Base-by-base conservation (phyloP, 2,797 vertebrate species). In the Amblyopsis hoosieri region DNA sequence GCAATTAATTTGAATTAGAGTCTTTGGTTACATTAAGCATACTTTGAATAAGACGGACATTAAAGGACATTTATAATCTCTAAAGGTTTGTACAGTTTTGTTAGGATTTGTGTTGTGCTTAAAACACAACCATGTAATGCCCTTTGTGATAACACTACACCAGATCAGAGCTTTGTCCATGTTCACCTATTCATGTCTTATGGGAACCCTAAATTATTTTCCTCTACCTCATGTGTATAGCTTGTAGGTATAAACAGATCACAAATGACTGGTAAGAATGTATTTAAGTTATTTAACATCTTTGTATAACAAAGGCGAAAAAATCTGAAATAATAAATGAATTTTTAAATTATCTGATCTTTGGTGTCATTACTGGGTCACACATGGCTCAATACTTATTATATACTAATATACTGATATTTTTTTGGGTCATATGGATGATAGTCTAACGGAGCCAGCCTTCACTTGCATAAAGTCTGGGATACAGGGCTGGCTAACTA, bases 251-350 rank as follows among this genome's bases (percentile, higher is more conserved):
- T 95, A 95, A 94, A 96, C 95, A 94, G 94, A 97, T 97, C 94
- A 94, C 93, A 94, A 95, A 95, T 95, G 96, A 97, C 96, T 97
- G 94, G 94, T 96, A 95, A 97, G 96, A 98, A 98, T 97, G 95
- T 99, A 99, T 99, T 99, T 97, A 97, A 97, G 93, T 97, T 99
- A 99, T 99, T 99, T 98, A 98, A 98, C 92, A 93, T 95, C 96
- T 97, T 97, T 96, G 96, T 98, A 95, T 97, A 97, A 97, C 95
- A 96, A 95, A 97, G 95, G 92, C 92, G 91, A 94, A 94, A 82
- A 95, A 94, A 96, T 95, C 93, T 91, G 89, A 95, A 96, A 96
- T 94, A 97, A 96, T 96, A 98, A 99, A 99, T 95, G 92, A 96
- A 95, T 92, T 97, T 97, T 97, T 96, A 98, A 98, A 96, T 95